Evolutionary conservation across 2,113 vertebrate species (phyloP).

Genomic region (Shinisaurus crocodilurus): DNA sequence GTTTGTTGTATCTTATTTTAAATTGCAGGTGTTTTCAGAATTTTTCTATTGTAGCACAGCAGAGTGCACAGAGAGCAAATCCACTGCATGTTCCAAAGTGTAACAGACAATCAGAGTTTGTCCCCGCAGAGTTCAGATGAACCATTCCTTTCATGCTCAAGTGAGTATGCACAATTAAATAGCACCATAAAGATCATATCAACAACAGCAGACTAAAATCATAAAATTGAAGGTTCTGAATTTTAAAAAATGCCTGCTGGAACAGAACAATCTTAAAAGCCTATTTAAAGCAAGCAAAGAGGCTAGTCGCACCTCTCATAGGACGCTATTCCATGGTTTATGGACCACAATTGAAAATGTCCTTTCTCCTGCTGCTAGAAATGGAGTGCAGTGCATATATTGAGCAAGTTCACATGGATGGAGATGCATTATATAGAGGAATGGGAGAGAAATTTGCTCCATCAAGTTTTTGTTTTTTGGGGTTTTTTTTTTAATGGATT

Average conservation of each 20-base stretch:
- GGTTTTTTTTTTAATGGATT: too few species aligned
- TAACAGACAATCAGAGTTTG: neutral
- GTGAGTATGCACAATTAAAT: neutral
- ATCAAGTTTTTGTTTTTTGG: too few species aligned
- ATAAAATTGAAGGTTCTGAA: neutral
- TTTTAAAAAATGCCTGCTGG: neutral
- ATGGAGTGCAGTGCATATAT: neutral
- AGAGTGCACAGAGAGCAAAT: neutral
- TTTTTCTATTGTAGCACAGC: neutral
- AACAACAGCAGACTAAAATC: neutral
- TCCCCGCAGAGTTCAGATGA: neutral
- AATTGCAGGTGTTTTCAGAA: neutral
- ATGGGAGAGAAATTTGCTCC: too few species aligned
- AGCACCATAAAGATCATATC: neutral
- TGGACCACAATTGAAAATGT: neutral
- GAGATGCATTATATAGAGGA: too few species aligned
- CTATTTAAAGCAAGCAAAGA: neutral
- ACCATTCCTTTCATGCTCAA: neutral
- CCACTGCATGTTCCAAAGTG: fast-evolving
- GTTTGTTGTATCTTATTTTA: constrained; percentile 39
- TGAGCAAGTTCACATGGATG: neutral
- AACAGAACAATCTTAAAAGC: neutral
- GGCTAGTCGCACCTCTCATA: neutral
- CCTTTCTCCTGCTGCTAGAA: neutral
- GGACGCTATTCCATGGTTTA: neutral